These are phyloP conservation scores for Drosophila pallidifrons DNA, from an alignment of 1,140 invertebrate genomes.

Conservation along the genomic window DNA sequence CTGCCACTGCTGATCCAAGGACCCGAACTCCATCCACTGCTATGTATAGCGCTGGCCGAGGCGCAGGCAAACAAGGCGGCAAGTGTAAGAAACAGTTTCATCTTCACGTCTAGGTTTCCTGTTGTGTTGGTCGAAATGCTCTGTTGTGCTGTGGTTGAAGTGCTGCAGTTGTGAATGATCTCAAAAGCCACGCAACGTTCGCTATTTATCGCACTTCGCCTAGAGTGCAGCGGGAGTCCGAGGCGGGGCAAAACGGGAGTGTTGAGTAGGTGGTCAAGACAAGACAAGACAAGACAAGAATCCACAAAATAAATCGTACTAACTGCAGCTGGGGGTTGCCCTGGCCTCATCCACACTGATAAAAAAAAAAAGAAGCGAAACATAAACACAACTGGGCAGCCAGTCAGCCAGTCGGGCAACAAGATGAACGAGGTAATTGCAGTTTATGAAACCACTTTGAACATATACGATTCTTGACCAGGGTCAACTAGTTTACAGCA, in stretches of 20 bases:
- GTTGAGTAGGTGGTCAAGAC: slow-evolving; percentile 36
- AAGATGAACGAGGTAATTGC: slow-evolving; percentile 64
- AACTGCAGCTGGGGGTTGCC: slow-evolving; percentile 46
- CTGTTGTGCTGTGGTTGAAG: slow-evolving; percentile 47
- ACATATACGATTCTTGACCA: slow-evolving; percentile 76
- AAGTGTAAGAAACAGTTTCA: slow-evolving; percentile 72
- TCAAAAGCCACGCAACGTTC: slow-evolving; percentile 39
- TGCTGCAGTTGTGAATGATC: slow-evolving; percentile 69
- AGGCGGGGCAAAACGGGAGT: background rate
- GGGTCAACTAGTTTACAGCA: slow-evolving; percentile 75
- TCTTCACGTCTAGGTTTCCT: slow-evolving; percentile 17
- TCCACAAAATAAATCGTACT: slow-evolving; percentile 77
- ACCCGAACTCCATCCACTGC: slow-evolving; percentile 59
- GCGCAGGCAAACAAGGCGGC: slow-evolving; percentile 65
- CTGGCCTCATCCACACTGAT: slow-evolving; percentile 40
- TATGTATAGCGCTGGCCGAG: slow-evolving; percentile 66
- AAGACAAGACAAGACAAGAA: slow-evolving; percentile 68
- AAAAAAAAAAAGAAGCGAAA: slow-evolving; percentile 31
- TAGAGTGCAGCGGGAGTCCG: slow-evolving; percentile 8
- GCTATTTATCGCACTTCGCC: slow-evolving; percentile 68
- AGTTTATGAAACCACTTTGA: slow-evolving; percentile 81
- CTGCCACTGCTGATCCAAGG: slow-evolving; percentile 43
- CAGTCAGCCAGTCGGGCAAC: background rate
- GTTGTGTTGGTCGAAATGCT: slow-evolving; percentile 4
- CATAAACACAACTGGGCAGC: too few species aligned